phyloP scores from a whole-genome alignment of 2,888 invertebrate genomes.

The Tineola bisselliella region DNA sequence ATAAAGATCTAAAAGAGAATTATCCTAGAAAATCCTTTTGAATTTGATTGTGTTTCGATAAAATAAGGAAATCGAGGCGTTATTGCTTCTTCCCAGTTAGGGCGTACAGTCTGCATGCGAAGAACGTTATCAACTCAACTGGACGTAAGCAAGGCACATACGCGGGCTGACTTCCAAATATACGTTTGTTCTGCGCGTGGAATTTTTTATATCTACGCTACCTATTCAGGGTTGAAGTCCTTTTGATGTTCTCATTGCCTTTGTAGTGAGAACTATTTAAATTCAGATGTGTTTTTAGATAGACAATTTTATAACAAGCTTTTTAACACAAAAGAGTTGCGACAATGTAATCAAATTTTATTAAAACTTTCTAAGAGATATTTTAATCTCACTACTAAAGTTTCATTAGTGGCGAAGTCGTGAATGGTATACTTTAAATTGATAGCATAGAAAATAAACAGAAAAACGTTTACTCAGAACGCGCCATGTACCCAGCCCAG shows the following conservation, averaged over 20 bases:
- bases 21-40: neutral
- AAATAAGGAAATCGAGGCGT: neutral
- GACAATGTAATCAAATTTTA: neutral
- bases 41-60: neutral
- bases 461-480: neutral
- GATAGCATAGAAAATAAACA: neutral
- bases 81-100: slow-evolving; percentile 1
- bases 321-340: neutral
- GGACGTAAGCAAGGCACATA: slow-evolving; percentile 30
- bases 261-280: slow-evolving; percentile 5
- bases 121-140: neutral
- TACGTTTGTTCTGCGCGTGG: slow-evolving; percentile 29
- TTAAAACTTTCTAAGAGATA: neutral
- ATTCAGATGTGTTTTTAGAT: neutral
- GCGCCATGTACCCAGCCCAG: neutral
- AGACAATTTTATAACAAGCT: neutral
- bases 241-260: neutral
- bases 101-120: slow-evolving; percentile 2
- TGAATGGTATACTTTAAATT: neutral
- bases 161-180: slow-evolving; percentile 57
- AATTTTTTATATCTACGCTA: slow-evolving; percentile 3
- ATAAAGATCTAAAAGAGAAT: neutral
- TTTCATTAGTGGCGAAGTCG: neutral
- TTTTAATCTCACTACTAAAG: neutral
- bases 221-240: slow-evolving; percentile 10